These are phyloP conservation scores for Crossocerus cetratus DNA, from an alignment of 2,888 invertebrate species.

Conservation along the genomic window DNA sequence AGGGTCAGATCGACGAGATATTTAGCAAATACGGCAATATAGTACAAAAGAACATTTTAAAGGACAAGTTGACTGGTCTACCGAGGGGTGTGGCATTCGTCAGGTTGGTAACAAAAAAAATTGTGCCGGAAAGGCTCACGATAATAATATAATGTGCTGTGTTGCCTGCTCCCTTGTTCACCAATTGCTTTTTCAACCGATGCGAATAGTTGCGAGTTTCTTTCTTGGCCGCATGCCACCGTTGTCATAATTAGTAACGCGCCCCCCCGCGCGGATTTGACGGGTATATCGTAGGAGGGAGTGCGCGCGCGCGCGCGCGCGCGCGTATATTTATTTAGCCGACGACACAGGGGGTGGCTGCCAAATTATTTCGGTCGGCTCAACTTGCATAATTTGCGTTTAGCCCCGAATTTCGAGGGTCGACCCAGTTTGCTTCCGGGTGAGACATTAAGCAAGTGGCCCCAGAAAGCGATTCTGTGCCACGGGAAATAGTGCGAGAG, in stretches of 20 bases:
- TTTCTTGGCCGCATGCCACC: constrained; percentile 29
- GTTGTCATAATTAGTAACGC: constrained; percentile 35
- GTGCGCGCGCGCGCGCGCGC: not conserved
- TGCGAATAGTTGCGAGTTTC: not conserved
- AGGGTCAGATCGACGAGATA: constrained; percentile 89
- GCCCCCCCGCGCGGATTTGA: not conserved
- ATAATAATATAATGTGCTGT: no score
- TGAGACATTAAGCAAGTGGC: no score
- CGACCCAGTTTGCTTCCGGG: constrained; percentile 48
- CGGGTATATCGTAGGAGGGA: not conserved
- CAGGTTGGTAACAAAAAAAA: constrained; percentile 79
- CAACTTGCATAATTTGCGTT: constrained; percentile 65
- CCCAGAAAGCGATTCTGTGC: not conserved
- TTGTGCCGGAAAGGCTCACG: no score
- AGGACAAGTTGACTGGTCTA: constrained; percentile 91
- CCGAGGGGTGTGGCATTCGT: constrained; percentile 96
- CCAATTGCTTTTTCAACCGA: not conserved
- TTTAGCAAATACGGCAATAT: constrained; percentile 94
- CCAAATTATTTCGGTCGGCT: constrained; percentile 66
- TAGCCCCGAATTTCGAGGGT: constrained; percentile 53
- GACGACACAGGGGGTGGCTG: constrained; percentile 55
- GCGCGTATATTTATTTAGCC: constrained; percentile 55
- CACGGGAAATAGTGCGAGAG: constrained; percentile 43
- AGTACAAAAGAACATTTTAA: constrained; percentile 93
- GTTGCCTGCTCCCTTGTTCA: not conserved